Conservation (phyloP, 2,113 vertebrate species). For the Microcebus griseorufus region DNA sequence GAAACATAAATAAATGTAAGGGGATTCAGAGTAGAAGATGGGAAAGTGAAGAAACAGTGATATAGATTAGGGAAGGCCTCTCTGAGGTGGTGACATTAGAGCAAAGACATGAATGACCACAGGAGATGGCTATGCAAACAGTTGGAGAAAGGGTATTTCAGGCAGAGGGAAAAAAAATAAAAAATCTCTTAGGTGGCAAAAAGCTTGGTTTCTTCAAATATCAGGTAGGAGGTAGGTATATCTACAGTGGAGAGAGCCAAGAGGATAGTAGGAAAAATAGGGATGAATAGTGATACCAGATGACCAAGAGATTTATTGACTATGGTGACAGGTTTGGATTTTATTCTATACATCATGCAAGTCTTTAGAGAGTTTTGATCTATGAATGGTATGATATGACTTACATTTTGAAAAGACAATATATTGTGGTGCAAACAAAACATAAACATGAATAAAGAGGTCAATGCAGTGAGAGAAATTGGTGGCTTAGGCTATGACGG, state of each 20-base stretch:
- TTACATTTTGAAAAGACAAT: neutral
- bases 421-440: neutral
- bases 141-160: neutral
- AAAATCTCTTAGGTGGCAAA: neutral
- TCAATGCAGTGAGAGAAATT: neutral
- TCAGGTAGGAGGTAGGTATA: neutral
- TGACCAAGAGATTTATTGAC: neutral
- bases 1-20: neutral
- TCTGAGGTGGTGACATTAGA: neutral
- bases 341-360: neutral
- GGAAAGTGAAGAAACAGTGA: neutral
- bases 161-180: neutral
- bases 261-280: neutral
- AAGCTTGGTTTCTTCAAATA: neutral
- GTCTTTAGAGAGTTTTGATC: neutral
- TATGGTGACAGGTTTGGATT: neutral
- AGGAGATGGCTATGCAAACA: neutral
- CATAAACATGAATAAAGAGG: neutral
- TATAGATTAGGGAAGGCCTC: neutral
- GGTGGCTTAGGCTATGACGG: neutral
- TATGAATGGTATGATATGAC: neutral
- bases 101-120: neutral
- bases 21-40: neutral
- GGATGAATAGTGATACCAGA: neutral
- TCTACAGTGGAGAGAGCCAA: neutral